Base-by-base conservation (phyloP, 92 coral and sea anemone species). In the Diadumene lineata region DNA sequence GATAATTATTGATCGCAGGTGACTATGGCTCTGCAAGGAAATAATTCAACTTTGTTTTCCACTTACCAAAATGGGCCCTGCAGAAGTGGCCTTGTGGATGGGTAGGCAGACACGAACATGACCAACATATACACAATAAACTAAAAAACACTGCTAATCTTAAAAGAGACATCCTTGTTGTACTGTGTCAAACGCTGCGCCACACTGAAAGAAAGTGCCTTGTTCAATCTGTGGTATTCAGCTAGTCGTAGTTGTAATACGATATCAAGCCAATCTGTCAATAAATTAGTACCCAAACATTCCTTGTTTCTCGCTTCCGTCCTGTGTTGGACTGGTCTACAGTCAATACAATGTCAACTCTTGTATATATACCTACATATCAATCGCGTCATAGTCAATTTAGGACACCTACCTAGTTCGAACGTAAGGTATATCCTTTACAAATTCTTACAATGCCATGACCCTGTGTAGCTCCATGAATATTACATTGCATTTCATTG, bases 51-150 rank as follows among this genome's bases (percentile, higher is more conserved):
- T n/a, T n/a, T n/a, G n/a, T n/a, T n/a, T n/a, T 15, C 22, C 23
- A 84, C 99, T 82, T 72, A 96, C 99, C 99, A 69, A 92, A 92
- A 18, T 79, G 93, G n/a, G 97, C 90, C 50, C 82, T 79, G 84
- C 99, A 96, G 60, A 84, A 96, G 13, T 84, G 88, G 29, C 82
- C 88, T 74, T 96, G 99, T 13, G 99, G 99, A 73, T 96, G 99
- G 26, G 85, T 76, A 23, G 92, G 84, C 82, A 89, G 66, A 55
- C 99, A 96, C 34, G 96, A 86, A 43, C 99, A 96, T 1, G 92
- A 86, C 43, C 44, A 58, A 25, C 84, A 43, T 23, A 62, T 56
- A 0, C 76, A 57, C 18, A 80, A 19, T 1, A 33, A 10, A 24
- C 79, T 21, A 7, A 74, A 64, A 22, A 74, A 22, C 9, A 63